Conservation (phyloP, 2,888 invertebrate species). For the Mesodorylaimus sp. region DNA sequence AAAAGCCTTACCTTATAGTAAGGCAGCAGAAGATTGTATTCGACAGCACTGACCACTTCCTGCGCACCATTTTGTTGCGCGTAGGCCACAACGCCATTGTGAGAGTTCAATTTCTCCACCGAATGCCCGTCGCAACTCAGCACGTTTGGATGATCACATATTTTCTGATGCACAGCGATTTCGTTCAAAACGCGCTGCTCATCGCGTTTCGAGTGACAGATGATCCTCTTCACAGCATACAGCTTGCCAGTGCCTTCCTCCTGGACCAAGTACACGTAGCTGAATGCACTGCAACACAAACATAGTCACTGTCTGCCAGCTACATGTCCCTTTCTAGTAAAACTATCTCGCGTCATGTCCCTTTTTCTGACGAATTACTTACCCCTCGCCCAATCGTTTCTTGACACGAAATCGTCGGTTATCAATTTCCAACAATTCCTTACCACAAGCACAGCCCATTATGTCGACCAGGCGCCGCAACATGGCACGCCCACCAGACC, state of each 20-base stretch:
- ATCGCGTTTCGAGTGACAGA: slow-evolving; percentile 59
- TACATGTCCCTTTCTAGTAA: neutral
- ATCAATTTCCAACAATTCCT: slow-evolving; percentile 51
- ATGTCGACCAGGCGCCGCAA: neutral
- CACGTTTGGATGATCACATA: slow-evolving; percentile 51
- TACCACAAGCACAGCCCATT: slow-evolving; percentile 50
- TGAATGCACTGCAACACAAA: slow-evolving; percentile 50
- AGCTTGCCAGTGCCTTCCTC: slow-evolving; percentile 45
- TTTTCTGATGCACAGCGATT: slow-evolving; percentile 49
- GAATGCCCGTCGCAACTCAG: slow-evolving; percentile 44
- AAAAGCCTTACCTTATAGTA: slow-evolving; percentile 43
- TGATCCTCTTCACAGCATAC: slow-evolving; percentile 58
- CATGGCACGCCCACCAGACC: no score
- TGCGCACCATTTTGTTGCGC: slow-evolving; percentile 33
- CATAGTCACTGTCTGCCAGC: neutral
- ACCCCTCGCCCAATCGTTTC: slow-evolving; percentile 58
- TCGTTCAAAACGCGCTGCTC: slow-evolving; percentile 50
- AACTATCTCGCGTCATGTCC: neutral
- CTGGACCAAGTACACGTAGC: slow-evolving; percentile 56
- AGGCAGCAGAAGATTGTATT: slow-evolving; percentile 46
- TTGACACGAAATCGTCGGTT: slow-evolving; percentile 47
- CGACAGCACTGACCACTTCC: slow-evolving; percentile 30
- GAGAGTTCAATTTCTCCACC: neutral
- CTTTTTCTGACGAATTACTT: slow-evolving; percentile 22
- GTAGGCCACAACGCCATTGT: slow-evolving; percentile 46